phyloP scores from a whole-genome alignment of 2,797 vertebrate genomes.

The Cynodonichthys magdalenae region DNA sequence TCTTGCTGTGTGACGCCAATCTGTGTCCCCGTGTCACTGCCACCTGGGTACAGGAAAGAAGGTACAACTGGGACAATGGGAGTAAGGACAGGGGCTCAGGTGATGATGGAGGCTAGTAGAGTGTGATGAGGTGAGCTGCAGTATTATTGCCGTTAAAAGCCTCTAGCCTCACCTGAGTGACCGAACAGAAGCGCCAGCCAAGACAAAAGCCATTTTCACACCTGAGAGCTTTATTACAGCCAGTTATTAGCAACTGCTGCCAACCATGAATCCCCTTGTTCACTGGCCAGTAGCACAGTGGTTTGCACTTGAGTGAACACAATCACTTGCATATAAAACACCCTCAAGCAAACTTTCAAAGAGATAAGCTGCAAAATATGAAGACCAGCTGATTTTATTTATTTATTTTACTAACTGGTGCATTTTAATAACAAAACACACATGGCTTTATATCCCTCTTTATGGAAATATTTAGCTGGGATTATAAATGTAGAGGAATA shows the following conservation, averaged over 20 bases:
- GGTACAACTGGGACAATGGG: conserved; percentile 31
- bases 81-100: conserved; percentile 41
- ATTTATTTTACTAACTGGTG: not conserved
- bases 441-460: not conserved
- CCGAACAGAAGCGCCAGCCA: conserved; percentile 37
- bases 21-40: conserved; percentile 52
- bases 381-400: not conserved
- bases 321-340: conserved; percentile 19
- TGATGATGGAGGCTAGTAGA: conserved; percentile 47
- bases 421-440: not conserved
- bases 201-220: conserved; percentile 43
- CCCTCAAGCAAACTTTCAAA: conserved; percentile 19
- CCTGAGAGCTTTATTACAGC: conserved; percentile 64
- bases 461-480: not conserved
- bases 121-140: conserved; percentile 39
- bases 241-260: conserved; percentile 54
- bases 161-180: conserved; percentile 42
- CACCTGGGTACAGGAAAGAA: conserved; percentile 62
- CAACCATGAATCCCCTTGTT: conserved; percentile 39
- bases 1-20: conserved; percentile 63
- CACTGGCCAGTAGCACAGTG: conserved; percentile 33
- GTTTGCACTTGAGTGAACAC: conserved; percentile 13
- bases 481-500: no score
- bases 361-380: conserved; percentile 13
- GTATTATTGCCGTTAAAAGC: conserved; percentile 58